Evolutionary conservation across 2,797 vertebrate genomes (phyloP).

Genomic region (Gymnoscopelus microlampas): DNA sequence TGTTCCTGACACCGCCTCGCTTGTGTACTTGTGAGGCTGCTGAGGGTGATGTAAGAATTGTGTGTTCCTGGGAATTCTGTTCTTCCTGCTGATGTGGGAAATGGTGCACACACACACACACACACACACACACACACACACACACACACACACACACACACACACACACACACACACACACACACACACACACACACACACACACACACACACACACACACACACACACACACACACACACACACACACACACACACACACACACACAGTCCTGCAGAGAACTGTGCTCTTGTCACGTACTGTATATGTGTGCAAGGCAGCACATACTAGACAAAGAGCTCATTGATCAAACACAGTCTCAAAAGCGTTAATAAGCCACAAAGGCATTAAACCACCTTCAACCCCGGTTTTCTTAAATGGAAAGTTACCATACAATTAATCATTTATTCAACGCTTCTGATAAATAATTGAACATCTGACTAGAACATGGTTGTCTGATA

Average conservation of each 20-base stretch:
- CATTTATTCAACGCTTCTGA: slow-evolving; percentile 22
- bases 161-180: slow-evolving; percentile 5
- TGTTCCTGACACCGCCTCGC: slow-evolving; percentile 5
- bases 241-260: not conserved
- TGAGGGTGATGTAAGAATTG: slow-evolving; percentile 9
- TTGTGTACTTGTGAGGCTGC: slow-evolving; percentile 24
- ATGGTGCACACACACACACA: not conserved
- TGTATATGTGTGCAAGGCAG: too few relatives aligned
- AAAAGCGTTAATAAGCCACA: not conserved
- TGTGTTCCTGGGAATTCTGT: slow-evolving; percentile 11
- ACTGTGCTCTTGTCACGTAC: too few relatives aligned
- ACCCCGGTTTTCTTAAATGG: slow-evolving; percentile 10
- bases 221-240: not conserved
- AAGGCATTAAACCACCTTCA: not conserved
- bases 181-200: too few relatives aligned
- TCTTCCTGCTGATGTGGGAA: slow-evolving; percentile 2
- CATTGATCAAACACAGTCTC: too few relatives aligned
- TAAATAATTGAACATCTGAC: slow-evolving; percentile 2
- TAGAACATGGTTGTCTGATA: not conserved
- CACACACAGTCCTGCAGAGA: not conserved
- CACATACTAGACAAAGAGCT: not conserved
- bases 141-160: not conserved
- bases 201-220: not conserved
- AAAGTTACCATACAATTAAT: not conserved
- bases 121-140: not conserved